Base-by-base conservation (phyloP, 2,113 vertebrate species). In the Clarias macrocephalus region DNA sequence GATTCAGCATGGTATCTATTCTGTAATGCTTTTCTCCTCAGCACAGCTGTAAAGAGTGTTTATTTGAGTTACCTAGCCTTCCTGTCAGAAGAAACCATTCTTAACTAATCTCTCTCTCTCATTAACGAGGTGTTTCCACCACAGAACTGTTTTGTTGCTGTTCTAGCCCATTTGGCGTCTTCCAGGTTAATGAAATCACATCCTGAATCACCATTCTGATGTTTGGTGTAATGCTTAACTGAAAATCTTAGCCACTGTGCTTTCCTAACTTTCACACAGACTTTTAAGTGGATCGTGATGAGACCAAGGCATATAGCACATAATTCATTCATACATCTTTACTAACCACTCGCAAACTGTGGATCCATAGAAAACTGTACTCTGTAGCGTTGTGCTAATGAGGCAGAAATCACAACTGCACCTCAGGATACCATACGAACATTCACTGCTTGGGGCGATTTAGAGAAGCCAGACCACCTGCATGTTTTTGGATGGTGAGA, bases 211-310 rank as follows among this genome's bases (percentile, higher is more conserved):
- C 28, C 5, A 33, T 19, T 70, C 5, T 70, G 30, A 70, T 16
- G 28, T 70, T 70, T 70, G 16, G 33, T 18, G 66, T 33, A 70
- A 70, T 18, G 11, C n/a, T 28, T 66, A 65, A 12, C n/a, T 70
- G 66, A 33, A 70, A 6, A 5, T 18, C 19, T 88, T 68, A 52
- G 33, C 19, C 52, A 23, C 84, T 62, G 21, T 84, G 48, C 33
- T 88, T 33, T 63, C 65, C 80, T 57, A 88, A 25, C 83, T 77
- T 72, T 85, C 80, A 54, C 81, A 83, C 56, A 85, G 28, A 63
- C 77, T 63, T 9, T 72, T 75, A 42, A 81, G 54, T 76, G 54
- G 59, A 63, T 59, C 23, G 2, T n/a, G 66, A 88, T 83, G 62
- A 86, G 63, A 73, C 54, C 37, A 85, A 88, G 52, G 75, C 54